Conservation (phyloP, 2,888 invertebrate genomes). For the Acronicta alni region DNA sequence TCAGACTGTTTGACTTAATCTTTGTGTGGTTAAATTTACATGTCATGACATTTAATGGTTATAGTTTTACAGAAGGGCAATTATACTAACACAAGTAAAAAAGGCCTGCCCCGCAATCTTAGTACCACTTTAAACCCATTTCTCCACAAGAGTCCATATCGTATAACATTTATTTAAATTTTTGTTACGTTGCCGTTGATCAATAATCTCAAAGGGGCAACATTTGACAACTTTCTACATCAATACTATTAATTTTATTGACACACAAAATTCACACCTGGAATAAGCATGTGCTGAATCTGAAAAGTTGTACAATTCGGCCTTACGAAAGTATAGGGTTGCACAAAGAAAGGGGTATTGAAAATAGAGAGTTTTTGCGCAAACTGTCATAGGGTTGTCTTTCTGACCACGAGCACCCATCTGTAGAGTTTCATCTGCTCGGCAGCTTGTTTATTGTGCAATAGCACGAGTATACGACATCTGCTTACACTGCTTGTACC, state of each 20-base stretch:
- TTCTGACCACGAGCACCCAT: constrained; percentile 62
- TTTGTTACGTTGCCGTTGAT: background rate
- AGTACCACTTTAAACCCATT: background rate
- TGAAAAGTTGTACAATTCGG: constrained; percentile 51
- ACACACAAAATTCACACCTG: constrained; percentile 65
- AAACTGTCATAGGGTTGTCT: constrained; percentile 56
- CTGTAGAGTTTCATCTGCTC: constrained; percentile 45
- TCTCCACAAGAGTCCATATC: background rate
- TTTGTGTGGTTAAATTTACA: no score
- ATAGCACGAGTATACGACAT: constrained; percentile 42
- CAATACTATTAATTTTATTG: constrained; percentile 25
- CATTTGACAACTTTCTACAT: constrained; percentile 10
- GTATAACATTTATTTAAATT: background rate
- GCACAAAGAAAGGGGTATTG: constrained; percentile 73
- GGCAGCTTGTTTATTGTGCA: constrained; percentile 70
- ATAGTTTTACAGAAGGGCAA: no score
- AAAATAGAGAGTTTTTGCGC: constrained; percentile 74
- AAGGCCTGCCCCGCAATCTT: no score
- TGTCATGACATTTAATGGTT: no score
- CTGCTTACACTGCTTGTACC: constrained; percentile 25
- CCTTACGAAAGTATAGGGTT: constrained; percentile 66
- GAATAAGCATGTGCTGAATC: constrained; percentile 62
- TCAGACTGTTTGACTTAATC: no score
- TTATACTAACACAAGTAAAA: no score
- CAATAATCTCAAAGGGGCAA: constrained; percentile 10